These are phyloP conservation scores for Alouatta caraya DNA, from an alignment of 2,797 vertebrate genomes.

Conservation along the genomic window DNA sequence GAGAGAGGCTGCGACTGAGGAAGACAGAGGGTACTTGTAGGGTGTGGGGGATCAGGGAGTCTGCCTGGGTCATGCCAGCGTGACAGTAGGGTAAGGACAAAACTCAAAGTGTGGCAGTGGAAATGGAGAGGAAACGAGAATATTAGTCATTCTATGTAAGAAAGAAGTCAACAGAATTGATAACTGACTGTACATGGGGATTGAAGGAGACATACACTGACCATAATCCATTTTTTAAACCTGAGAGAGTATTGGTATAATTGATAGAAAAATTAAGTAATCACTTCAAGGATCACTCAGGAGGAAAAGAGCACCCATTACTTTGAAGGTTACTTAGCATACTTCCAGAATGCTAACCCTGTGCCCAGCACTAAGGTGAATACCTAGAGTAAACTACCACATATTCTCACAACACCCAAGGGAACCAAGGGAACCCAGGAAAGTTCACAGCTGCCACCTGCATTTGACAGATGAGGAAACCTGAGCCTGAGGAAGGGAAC, in stretches of 20 bases:
- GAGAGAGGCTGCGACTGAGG: not conserved
- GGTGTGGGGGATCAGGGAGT: not conserved
- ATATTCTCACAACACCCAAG: not conserved
- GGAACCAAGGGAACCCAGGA: not conserved
- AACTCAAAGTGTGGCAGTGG: not conserved
- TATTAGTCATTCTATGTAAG: not conserved
- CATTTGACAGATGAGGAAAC: not conserved
- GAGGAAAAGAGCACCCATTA: not conserved
- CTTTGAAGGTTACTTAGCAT: not conserved
- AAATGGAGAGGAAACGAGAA: not conserved
- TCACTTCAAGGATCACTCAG: not conserved
- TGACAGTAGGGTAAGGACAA: not conserved
- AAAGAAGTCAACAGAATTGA: not conserved
- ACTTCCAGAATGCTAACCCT: not conserved
- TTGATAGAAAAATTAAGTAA: not conserved
- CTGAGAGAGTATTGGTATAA: not conserved
- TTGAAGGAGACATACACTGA: not conserved
- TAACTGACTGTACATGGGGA: not conserved
- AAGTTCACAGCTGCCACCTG: not conserved
- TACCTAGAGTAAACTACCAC: not conserved
- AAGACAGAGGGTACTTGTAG: fast-evolving
- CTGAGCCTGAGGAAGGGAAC: not conserved
- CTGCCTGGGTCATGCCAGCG: fast-evolving
- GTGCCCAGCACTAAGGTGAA: not conserved
- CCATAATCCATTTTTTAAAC: not conserved